These are phyloP conservation scores for Parnassius glacialis DNA, from an alignment of 2,888 invertebrate species.

Conservation along the genomic window DNA sequence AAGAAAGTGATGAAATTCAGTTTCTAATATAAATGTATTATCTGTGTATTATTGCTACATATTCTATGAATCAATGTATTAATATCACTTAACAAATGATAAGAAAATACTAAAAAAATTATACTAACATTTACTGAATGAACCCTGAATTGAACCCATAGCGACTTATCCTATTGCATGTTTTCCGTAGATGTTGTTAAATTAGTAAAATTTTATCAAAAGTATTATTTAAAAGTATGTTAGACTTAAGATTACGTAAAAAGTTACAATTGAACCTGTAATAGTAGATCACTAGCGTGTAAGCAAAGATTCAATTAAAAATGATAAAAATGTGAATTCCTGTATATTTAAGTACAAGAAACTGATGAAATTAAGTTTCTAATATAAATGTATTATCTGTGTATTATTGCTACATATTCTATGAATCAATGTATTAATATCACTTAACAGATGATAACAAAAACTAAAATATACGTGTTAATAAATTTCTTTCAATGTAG, in stretches of 20 bases:
- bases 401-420: background rate
- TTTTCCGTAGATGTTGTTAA: background rate
- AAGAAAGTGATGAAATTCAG: background rate
- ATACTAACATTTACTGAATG: too few species aligned
- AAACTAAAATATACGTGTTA: background rate
- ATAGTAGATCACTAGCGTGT: background rate
- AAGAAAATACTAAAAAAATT: too few species aligned
- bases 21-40: background rate
- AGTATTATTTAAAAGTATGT: background rate
- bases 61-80: background rate
- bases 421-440: background rate
- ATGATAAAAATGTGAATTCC: background rate
- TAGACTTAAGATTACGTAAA: too few species aligned
- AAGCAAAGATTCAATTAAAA: constrained; percentile 1
- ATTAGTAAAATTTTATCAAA: background rate
- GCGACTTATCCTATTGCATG: background rate
- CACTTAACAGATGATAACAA: background rate
- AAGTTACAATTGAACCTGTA: background rate
- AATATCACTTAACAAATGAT: background rate
- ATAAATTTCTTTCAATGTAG: background rate
- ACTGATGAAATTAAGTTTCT: background rate
- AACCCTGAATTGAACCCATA: background rate
- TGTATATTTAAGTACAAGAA: background rate
- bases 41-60: background rate
- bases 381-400: background rate